A percentile compares a stretch with the other conserved stretches of the same genome.
Evolutionary conservation across 2,797 vertebrate species (phyloP).

Genomic region (Coendou prehensilis): DNA sequence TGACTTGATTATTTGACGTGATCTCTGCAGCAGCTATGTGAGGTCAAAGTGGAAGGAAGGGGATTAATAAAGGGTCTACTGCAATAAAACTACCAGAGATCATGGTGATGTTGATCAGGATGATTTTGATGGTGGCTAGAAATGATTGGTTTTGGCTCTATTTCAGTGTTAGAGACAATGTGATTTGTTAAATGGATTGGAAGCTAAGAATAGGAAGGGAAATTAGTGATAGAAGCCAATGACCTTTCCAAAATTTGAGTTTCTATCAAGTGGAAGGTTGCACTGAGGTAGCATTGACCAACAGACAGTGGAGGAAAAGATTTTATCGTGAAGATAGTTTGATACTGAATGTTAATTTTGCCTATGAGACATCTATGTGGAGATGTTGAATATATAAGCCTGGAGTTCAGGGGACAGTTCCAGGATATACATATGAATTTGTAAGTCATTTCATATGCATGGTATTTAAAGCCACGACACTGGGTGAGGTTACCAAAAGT

Average conservation of each 20-base stretch:
- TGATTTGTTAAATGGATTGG: not conserved
- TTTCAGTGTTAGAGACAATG: slow-evolving; percentile 5
- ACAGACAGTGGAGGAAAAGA: not conserved
- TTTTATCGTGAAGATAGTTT: slow-evolving; percentile 24
- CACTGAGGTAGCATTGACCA: not conserved
- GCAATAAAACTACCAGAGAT: not conserved
- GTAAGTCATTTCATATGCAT: not conserved
- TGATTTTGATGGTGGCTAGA: not conserved
- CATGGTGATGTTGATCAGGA: not conserved
- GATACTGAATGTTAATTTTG: not conserved
- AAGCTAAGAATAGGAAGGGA: not conserved
- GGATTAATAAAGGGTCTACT: not conserved
- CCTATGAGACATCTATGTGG: not conserved
- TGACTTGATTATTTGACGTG: not conserved
- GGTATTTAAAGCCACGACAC: not conserved
- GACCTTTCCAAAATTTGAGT: not conserved
- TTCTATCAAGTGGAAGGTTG: not conserved
- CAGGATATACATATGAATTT: not conserved
- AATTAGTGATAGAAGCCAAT: not conserved
- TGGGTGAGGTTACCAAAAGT: not conserved
- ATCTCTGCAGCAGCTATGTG: not conserved
- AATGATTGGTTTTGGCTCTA: not conserved
- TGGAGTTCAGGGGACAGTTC: not conserved
- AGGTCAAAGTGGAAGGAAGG: not conserved
- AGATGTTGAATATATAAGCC: slow-evolving; percentile 9